These are phyloP conservation scores for Drosophila equinoxialis DNA, from an alignment of 1,140 invertebrate genomes.

Conservation along the genomic window DNA sequence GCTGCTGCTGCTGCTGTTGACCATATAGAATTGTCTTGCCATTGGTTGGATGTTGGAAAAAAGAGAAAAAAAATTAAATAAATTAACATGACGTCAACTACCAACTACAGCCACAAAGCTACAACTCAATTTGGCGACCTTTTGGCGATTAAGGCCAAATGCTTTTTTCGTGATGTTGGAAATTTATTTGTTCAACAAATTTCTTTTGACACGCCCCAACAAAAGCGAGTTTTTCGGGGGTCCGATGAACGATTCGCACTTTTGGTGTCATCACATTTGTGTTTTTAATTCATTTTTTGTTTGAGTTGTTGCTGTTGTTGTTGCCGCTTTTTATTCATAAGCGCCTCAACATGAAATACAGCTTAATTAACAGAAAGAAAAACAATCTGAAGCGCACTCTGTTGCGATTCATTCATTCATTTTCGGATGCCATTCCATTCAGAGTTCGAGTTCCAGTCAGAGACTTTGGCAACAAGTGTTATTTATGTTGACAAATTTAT, in stretches of 20 bases:
- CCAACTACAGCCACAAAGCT: conserved; percentile 53
- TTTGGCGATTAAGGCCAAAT: conserved; percentile 59
- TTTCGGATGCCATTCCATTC: conserved; percentile 29
- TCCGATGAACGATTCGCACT: conserved; percentile 27
- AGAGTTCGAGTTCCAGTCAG: background rate
- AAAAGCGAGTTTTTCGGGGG: conserved; percentile 23
- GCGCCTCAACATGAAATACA: conserved; percentile 72
- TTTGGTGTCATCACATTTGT: conserved; percentile 67
- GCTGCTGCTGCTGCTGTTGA: conserved; percentile 45
- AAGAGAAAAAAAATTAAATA: conserved; percentile 21
- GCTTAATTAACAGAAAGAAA: conserved; percentile 74
- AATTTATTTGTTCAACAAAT: conserved; percentile 64
- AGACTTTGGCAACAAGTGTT: conserved; percentile 22
- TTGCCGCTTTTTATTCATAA: conserved; percentile 73
- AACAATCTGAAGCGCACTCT: conserved; percentile 47
- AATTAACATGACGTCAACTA: conserved; percentile 61
- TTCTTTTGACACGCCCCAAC: conserved; percentile 76
- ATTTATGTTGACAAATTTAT: conserved; percentile 64
- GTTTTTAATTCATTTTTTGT: conserved; percentile 26
- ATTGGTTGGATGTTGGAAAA: conserved; percentile 6
- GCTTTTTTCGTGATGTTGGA: conserved; percentile 34
- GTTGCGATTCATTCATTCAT: conserved; percentile 65
- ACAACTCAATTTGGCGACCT: conserved; percentile 66
- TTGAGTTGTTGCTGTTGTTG: conserved; percentile 14
- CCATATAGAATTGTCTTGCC: conserved; percentile 64